phyloP scores from a whole-genome alignment of 2,888 invertebrate species.

The Xylophagus ater region DNA sequence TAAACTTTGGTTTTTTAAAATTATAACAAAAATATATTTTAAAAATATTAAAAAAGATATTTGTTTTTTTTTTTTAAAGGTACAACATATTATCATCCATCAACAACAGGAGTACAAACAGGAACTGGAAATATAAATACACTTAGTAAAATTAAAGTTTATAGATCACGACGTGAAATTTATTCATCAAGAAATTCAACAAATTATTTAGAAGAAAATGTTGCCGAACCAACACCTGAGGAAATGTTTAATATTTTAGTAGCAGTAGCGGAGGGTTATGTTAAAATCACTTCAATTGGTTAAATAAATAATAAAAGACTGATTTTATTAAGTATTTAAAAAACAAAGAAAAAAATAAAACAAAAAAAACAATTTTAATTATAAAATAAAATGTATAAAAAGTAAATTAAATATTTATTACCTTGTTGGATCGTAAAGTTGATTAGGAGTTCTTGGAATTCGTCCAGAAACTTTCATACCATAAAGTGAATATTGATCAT shows the following conservation, averaged over 20 bases:
- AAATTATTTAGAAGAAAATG: constrained; percentile 37
- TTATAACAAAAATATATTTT: neutral
- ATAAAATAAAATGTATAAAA: too few relatives aligned
- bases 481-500: constrained; percentile 59
- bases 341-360: too few relatives aligned
- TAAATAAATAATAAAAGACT: too few relatives aligned
- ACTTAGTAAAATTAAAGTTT: constrained; percentile 34
- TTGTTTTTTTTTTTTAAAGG: constrained; percentile 21
- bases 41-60: neutral
- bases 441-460: constrained; percentile 40
- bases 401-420: too few relatives aligned
- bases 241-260: constrained; percentile 37
- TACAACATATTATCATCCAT: constrained; percentile 37
- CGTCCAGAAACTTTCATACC: constrained; percentile 54
- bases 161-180: constrained; percentile 23
- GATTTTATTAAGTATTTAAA: too few relatives aligned
- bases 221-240: constrained; percentile 28
- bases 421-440: constrained; percentile 39
- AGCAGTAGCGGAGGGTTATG: constrained; percentile 40
- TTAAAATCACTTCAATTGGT: constrained; percentile 16
- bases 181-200: constrained; percentile 18
- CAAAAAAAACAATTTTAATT: too few relatives aligned
- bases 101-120: constrained; percentile 22
- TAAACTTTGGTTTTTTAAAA: neutral
- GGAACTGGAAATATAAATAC: constrained; percentile 24